A percentile compares a stretch with the other conserved stretches of the same genome.
Evolutionary conservation across 2,113 vertebrate species (phyloP).

Genomic region (Dissostichus mawsoni): DNA sequence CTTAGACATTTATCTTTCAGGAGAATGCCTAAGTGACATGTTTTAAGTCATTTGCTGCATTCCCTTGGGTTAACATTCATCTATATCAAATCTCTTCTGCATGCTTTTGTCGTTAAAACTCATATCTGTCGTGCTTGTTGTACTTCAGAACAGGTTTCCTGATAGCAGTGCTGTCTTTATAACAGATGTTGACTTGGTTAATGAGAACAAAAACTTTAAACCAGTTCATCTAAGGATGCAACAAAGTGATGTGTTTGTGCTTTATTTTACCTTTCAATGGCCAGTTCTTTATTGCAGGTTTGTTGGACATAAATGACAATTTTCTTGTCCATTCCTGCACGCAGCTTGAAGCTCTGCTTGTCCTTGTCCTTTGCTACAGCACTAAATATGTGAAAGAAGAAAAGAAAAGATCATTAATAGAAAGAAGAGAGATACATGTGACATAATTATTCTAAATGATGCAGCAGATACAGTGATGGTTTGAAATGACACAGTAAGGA

Average conservation of each 20-base stretch:
- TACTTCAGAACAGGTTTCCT: background rate
- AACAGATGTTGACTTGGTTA: background rate
- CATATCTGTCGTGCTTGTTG: background rate
- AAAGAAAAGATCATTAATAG: background rate
- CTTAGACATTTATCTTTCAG: background rate
- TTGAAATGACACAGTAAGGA: background rate
- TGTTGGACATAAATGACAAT: slow-evolving; percentile 98
- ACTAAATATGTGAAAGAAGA: slow-evolving; percentile 76
- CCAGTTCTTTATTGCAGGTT: slow-evolving; percentile 97
- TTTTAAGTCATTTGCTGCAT: background rate
- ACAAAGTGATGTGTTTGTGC: background rate
- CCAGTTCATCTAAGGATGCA: background rate
- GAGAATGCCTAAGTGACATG: background rate
- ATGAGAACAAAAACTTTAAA: slow-evolving; percentile 4
- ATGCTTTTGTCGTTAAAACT: background rate
- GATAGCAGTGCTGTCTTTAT: background rate
- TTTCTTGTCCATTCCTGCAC: slow-evolving; percentile 97
- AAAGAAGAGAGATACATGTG: background rate
- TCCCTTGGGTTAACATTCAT: background rate
- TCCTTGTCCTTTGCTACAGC: slow-evolving; percentile 99
- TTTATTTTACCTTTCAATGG: slow-evolving; percentile 93
- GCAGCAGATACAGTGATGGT: background rate
- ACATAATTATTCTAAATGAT: background rate
- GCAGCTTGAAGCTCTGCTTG: slow-evolving; percentile 97
- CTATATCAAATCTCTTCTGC: background rate